Base-by-base conservation (phyloP, 2,888 invertebrate species). In the Macrostomum cliftonense region DNA sequence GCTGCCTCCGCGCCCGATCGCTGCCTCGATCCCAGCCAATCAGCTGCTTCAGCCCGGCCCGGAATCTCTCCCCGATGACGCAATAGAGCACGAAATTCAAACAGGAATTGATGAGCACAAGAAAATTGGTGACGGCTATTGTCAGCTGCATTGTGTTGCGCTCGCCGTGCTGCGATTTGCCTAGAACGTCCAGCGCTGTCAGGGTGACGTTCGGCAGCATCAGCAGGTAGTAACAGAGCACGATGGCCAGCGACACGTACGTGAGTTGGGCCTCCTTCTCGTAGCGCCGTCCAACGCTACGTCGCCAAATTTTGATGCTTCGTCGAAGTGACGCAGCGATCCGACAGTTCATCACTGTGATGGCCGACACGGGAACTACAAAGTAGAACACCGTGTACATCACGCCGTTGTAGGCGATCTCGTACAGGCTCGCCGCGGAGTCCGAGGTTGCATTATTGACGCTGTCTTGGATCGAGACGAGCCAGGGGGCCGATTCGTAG, bases 61-160 rank as follows among this genome's bases (percentile, higher is more conserved):
- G 83, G 72, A 89, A 89, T 68, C 89, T 88, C 65, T 88, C 84
- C 1, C 89, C 89, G 68, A 89, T 89, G 57, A 87, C 87, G 53
- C 88, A 86, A 73, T 91, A 91, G 61, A 91, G 88, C 56, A 91
- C 79, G 69, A 91, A 89, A 72, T 91, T 91, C 56, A 88, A 85
- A 65, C 87, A 86, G 62, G 87, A 87, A 73, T 91, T 91, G 68
- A 89, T 80, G 55, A 87, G 88, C 49, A 91, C 87, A 54, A 89
- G 76, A 43, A 91, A 76, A 72, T 91, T 89, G 64, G 83, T 85
- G 28, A 59, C 13, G 7, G 49, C 42, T 11, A 49, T 49, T 2
- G 20, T 28, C 13, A 36, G 47, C 14, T 28, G 14, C 12, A 48
- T 47, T 28, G 47, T n/a, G 39, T 49, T 49, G 5, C 28, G 4